phyloP scores from a whole-genome alignment of 2,113 vertebrate species.

The Myotis brandtii region DNA sequence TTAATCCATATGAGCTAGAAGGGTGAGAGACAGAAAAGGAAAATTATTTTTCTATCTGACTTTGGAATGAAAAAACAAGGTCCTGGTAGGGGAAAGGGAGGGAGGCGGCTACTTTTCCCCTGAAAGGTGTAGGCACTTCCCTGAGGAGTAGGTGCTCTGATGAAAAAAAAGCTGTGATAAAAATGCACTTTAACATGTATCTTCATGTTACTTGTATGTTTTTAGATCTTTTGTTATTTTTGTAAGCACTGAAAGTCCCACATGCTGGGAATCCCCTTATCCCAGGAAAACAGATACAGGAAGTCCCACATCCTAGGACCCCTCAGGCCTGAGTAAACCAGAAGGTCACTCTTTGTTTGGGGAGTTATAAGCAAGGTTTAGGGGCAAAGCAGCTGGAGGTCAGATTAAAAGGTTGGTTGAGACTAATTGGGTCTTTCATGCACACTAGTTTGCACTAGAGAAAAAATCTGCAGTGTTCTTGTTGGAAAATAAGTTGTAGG shows the following conservation, averaged over 20 bases:
- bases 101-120: neutral
- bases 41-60: slow-evolving; percentile 18
- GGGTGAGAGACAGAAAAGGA: neutral
- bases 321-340: neutral
- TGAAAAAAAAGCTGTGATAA: neutral
- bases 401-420: neutral
- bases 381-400: neutral
- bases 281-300: neutral
- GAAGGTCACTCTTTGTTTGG: neutral
- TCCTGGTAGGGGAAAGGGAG: neutral
- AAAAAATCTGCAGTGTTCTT: neutral
- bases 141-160: neutral
- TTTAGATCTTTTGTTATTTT: slow-evolving; percentile 1
- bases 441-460: neutral
- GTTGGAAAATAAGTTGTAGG: neutral
- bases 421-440: neutral
- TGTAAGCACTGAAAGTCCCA: neutral
- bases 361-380: neutral
- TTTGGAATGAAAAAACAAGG: neutral
- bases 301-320: neutral
- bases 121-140: neutral
- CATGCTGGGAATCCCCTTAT: neutral
- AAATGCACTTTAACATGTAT: neutral
- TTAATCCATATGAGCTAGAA: neutral
- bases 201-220: neutral